These are phyloP conservation scores for Bombus ignitus DNA, from an alignment of 1,140 invertebrate species.

Conservation along the genomic window DNA sequence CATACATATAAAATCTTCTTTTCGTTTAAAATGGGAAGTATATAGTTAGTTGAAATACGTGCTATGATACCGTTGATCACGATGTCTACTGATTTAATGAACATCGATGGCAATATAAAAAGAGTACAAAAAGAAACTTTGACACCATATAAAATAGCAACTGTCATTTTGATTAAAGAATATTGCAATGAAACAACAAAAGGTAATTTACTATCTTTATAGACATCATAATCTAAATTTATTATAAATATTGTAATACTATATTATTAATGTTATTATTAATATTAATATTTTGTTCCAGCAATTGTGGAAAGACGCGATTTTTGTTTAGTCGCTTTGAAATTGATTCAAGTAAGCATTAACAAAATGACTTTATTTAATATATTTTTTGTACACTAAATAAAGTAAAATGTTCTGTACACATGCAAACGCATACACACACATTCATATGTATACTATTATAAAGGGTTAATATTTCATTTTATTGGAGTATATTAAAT, in stretches of 20 bases:
- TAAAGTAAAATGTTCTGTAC: not conserved
- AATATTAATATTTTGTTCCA: slow-evolving; percentile 49
- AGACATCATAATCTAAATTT: slow-evolving; percentile 17
- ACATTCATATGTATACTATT: not conserved
- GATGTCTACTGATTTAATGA: slow-evolving; percentile 79
- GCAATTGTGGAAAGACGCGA: slow-evolving; percentile 80
- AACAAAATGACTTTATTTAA: slow-evolving; percentile 8
- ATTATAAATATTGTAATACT: not conserved
- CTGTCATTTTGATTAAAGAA: slow-evolving; percentile 83
- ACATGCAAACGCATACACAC: no score
- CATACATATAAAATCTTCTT: not conserved
- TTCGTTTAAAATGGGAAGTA: not conserved
- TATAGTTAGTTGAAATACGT: not conserved
- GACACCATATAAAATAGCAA: slow-evolving; percentile 84
- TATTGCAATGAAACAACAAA: slow-evolving; percentile 82
- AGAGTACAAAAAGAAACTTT: slow-evolving; percentile 80
- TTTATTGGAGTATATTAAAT: not conserved
- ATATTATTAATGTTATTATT: not conserved
- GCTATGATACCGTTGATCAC: slow-evolving; percentile 11
- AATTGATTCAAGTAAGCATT: slow-evolving; percentile 84
- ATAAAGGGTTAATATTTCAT: slow-evolving; percentile 17
- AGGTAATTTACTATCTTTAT: slow-evolving; percentile 71
- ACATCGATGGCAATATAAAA: slow-evolving; percentile 75
- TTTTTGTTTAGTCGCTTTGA: slow-evolving; percentile 86
- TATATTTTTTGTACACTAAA: not conserved